Conservation (phyloP, 2,113 vertebrate genomes). For the Chionodraco myersi region DNA sequence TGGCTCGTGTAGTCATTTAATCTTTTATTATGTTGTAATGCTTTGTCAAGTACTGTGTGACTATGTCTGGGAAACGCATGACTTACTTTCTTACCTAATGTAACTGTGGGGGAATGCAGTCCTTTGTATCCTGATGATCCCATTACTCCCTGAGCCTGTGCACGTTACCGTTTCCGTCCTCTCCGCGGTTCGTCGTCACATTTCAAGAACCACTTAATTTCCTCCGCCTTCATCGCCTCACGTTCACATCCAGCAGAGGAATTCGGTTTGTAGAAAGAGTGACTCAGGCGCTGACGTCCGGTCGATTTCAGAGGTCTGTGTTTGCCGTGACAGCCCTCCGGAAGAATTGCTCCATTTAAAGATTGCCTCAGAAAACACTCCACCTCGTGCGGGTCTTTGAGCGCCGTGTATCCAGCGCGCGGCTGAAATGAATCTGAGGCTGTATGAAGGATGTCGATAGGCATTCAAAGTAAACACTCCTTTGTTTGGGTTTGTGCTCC, state of each 20-base stretch:
- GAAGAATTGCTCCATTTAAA: constrained; percentile 85
- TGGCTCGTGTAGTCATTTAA: too few relatives aligned
- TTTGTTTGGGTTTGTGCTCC: constrained; percentile 81
- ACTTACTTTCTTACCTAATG: too few relatives aligned
- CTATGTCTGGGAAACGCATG: too few relatives aligned
- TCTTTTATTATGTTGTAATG: too few relatives aligned
- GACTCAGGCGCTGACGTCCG: constrained; percentile 77
- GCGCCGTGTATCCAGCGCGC: constrained; percentile 76
- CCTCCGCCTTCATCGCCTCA: too few relatives aligned
- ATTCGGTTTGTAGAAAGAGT: constrained; percentile 69
- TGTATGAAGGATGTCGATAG: constrained; percentile 82
- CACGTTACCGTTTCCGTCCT: background rate
- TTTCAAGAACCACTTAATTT: background rate
- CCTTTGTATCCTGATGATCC: too few relatives aligned
- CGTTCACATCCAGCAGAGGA: constrained; percentile 42
- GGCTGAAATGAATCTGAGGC: constrained; percentile 81
- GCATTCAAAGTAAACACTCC: constrained; percentile 80
- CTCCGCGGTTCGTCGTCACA: background rate
- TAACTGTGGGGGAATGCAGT: too few relatives aligned
- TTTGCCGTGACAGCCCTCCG: constrained; percentile 82
- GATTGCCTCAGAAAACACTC: constrained; percentile 84
- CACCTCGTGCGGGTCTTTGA: constrained; percentile 81
- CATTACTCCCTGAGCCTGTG: too few relatives aligned
- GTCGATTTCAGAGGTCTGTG: constrained; percentile 80
- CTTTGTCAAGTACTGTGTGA: too few relatives aligned